Evolutionary conservation across 2,797 vertebrate genomes (phyloP).

Genomic region (Tragelaphus eurycerus): DNA sequence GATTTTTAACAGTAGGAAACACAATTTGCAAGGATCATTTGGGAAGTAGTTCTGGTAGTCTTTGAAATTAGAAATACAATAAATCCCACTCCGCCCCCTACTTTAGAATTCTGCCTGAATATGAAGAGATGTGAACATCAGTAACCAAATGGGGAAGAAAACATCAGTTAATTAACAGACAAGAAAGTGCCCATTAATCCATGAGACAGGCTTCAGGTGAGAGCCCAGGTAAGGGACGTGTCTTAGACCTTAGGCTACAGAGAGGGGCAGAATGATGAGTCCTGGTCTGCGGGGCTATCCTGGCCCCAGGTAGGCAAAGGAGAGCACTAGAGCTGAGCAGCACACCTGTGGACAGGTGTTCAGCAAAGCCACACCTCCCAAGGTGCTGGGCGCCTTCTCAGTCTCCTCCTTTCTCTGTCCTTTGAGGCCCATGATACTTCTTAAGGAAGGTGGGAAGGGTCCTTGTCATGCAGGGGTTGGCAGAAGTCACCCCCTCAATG

Average conservation of each 20-base stretch:
- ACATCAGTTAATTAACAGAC: neutral
- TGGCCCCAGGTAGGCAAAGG: too few species aligned
- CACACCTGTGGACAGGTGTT: neutral
- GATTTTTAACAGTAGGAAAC: neutral
- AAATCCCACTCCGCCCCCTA: neutral
- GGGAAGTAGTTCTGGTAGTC: neutral
- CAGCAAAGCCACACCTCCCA: neutral
- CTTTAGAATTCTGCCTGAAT: neutral
- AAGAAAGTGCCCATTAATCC: neutral
- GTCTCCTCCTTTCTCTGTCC: neutral
- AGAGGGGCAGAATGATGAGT: neutral
- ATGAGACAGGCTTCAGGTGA: neutral
- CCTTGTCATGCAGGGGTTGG: neutral
- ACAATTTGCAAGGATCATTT: neutral
- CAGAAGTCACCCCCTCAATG: neutral
- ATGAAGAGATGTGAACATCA: neutral
- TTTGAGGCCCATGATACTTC: neutral
- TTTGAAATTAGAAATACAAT: constrained; percentile 11
- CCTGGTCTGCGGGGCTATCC: neutral
- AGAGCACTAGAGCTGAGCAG: neutral
- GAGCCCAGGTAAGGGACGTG: accelerated
- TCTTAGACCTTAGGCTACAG: neutral
- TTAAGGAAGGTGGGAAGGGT: neutral
- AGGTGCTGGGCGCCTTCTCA: neutral
- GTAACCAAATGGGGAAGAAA: neutral